A percentile compares a stretch with the other conserved stretches of the same genome.
Evolutionary conservation across 2,797 vertebrate genomes (phyloP).

Genomic region (Lacerta viridis): DNA sequence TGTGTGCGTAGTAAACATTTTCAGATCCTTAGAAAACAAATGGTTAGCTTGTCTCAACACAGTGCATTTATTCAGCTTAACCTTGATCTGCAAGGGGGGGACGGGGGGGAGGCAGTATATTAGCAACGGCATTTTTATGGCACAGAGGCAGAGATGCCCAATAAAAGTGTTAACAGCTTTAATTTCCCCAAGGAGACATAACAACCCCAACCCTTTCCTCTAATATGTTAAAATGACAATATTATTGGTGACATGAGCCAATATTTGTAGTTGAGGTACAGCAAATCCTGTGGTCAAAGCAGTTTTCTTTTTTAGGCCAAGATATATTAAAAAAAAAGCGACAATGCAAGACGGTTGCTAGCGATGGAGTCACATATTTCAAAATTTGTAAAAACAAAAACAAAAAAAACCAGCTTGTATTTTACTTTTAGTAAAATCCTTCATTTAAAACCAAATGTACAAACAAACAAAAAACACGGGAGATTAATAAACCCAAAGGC

Average conservation of each 20-base stretch:
- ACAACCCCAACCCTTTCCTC: constrained; percentile 52
- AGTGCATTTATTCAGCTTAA: constrained; percentile 54
- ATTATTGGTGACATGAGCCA: constrained; percentile 50
- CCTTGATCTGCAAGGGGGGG: constrained; percentile 36
- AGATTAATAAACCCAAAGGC: background rate
- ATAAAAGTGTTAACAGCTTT: constrained; percentile 63
- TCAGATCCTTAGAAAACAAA: constrained; percentile 36
- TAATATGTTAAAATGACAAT: constrained; percentile 66
- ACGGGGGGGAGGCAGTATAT: constrained; percentile 49
- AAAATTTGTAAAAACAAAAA: background rate
- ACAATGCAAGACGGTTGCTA: background rate
- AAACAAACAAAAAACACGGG: too few species aligned
- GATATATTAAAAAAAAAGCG: constrained; percentile 23
- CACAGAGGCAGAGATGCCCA: constrained; percentile 57
- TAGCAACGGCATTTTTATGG: constrained; percentile 61
- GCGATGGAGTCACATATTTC: background rate
- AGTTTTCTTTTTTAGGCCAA: constrained; percentile 3
- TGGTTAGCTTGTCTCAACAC: constrained; percentile 9
- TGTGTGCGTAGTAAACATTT: constrained; percentile 10
- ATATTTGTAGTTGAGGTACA: constrained; percentile 56
- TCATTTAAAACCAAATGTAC: background rate
- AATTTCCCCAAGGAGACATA: constrained; percentile 67
- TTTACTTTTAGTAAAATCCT: background rate
- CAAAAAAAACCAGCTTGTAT: background rate
- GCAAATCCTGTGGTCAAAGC: constrained; percentile 28